These are phyloP conservation scores for Amiota communis DNA, from an alignment of 2,888 invertebrate genomes.

Conservation along the genomic window DNA sequence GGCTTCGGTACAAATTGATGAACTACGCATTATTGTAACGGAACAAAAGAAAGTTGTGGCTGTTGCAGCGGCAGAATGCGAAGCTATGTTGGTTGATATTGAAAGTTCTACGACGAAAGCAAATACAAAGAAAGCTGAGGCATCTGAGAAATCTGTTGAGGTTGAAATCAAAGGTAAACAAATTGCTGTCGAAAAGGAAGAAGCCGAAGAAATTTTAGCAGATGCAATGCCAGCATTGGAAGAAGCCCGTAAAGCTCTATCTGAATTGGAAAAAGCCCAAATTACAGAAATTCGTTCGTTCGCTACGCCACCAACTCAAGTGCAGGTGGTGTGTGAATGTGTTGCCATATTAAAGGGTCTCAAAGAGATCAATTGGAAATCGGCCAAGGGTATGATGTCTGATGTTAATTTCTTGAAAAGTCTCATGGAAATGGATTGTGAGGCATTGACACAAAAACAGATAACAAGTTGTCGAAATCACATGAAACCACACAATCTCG, in stretches of 20 bases:
- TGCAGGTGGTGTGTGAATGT: conserved; percentile 92
- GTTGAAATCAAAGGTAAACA: conserved; percentile 87
- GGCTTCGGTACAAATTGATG: conserved; percentile 86
- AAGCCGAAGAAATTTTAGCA: conserved; percentile 86
- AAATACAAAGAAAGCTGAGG: conserved; percentile 84
- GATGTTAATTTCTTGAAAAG: conserved; percentile 87
- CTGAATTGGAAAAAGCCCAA: conserved; percentile 89
- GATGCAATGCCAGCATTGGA: conserved; percentile 90
- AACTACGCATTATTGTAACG: conserved; percentile 85
- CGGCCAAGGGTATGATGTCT: conserved; percentile 93
- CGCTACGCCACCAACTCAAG: conserved; percentile 91
- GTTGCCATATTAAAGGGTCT: conserved; percentile 88
- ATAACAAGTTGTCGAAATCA: conserved; percentile 82
- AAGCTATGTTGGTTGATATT: conserved; percentile 84
- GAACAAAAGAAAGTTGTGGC: conserved; percentile 88
- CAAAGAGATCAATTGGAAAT: conserved; percentile 92
- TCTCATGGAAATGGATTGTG: conserved; percentile 90
- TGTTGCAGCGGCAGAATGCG: conserved; percentile 87
- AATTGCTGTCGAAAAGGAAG: conserved; percentile 86
- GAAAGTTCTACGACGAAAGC: conserved; percentile 82
- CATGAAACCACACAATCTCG: conserved; percentile 81
- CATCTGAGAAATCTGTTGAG: conserved; percentile 85
- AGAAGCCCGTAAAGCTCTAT: conserved; percentile 84
- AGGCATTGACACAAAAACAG: conserved; percentile 82
- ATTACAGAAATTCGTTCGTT: conserved; percentile 95